phyloP scores from a whole-genome alignment of 2,888 invertebrate species.

The Nemurella pictetii region DNA sequence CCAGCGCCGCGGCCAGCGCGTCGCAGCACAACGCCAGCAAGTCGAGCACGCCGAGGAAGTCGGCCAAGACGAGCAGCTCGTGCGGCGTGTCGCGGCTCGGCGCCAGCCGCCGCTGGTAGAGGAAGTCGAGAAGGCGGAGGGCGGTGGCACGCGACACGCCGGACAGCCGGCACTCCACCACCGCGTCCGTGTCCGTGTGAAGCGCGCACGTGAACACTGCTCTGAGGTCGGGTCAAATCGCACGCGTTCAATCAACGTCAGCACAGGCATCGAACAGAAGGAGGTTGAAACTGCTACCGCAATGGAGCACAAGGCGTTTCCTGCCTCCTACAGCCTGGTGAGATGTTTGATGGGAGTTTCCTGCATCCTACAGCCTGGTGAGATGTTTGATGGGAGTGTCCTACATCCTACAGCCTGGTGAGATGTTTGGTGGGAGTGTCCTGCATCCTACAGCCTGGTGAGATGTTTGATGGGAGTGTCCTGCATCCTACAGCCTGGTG shows the following conservation, averaged over 20 bases:
- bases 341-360: too few relatives aligned
- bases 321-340: too few relatives aligned
- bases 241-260: too few relatives aligned
- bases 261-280: too few relatives aligned
- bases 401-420: too few relatives aligned
- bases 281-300: not conserved
- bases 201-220: not conserved
- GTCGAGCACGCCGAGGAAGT: constrained; percentile 5
- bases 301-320: not conserved
- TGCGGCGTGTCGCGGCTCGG: not conserved
- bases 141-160: not conserved
- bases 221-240: too few relatives aligned
- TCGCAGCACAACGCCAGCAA: constrained; percentile 1
- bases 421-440: too few relatives aligned
- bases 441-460: too few relatives aligned
- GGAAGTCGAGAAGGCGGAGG: not conserved
- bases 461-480: too few relatives aligned
- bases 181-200: not conserved
- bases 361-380: too few relatives aligned
- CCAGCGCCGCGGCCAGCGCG: not conserved
- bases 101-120: not conserved
- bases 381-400: too few relatives aligned
- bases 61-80: constrained; percentile 16
- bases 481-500: too few relatives aligned
- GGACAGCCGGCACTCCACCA: not conserved